Evolutionary conservation across 2,797 vertebrate genomes (phyloP).

Genomic region (Manis javanica): DNA sequence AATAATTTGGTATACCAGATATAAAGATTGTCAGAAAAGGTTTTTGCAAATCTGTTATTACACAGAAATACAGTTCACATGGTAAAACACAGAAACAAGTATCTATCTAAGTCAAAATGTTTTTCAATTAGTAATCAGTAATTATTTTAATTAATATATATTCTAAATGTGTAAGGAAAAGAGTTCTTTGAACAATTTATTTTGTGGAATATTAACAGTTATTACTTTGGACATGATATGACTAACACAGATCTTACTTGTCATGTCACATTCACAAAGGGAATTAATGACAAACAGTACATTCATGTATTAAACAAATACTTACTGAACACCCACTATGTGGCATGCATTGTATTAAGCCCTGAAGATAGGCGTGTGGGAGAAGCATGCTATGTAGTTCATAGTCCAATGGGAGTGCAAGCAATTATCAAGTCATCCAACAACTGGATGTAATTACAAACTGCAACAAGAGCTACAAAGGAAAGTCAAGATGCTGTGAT

Average conservation of each 20-base stretch:
- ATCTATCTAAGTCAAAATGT: neutral
- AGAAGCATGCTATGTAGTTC: neutral
- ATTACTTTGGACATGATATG: neutral
- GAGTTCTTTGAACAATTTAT: neutral
- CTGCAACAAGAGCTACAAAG: neutral
- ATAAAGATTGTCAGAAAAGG: neutral
- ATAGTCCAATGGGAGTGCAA: neutral
- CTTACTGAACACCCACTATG: neutral
- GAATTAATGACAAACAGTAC: neutral
- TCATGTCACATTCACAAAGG: neutral
- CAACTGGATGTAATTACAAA: neutral
- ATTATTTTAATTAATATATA: constrained; percentile 6
- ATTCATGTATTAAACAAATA: neutral
- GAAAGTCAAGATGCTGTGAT: neutral
- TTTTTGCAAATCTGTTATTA: neutral
- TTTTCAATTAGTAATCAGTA: neutral
- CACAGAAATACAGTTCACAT: neutral
- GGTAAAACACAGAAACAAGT: neutral
- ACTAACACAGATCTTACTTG: neutral
- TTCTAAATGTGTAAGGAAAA: neutral
- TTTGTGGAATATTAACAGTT: neutral
- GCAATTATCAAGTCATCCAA: neutral
- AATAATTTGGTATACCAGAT: neutral
- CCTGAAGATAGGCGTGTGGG: neutral
- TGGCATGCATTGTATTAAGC: neutral